phyloP scores from a whole-genome alignment of 2,888 invertebrate species.

The Trissolcus brochymenae region DNA sequence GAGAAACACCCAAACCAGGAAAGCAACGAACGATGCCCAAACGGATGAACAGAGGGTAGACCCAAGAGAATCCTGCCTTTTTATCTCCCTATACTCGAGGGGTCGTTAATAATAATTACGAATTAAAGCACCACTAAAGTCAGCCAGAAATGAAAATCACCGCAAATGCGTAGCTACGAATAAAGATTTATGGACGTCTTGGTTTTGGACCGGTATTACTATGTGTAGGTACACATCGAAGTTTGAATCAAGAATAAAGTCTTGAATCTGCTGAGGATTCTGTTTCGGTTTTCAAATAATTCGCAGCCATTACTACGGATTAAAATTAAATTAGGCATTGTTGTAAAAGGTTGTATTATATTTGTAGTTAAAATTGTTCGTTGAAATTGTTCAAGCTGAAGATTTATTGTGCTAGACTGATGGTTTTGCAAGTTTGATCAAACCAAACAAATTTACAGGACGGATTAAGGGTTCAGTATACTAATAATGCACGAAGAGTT shows the following conservation, averaged over 20 bases:
- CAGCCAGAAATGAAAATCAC: conserved; percentile 72
- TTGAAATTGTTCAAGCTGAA: not conserved
- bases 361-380: not conserved
- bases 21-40: not conserved
- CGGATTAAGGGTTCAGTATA: not conserved
- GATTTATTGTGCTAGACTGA: not conserved
- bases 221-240: conserved; percentile 23
- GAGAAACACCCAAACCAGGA: conserved; percentile 24
- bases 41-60: conserved; percentile 10
- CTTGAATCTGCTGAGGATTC: not conserved
- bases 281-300: not conserved
- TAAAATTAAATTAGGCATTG: conserved; percentile 1
- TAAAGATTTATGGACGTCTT: conserved; percentile 69
- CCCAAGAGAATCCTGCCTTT: conserved; percentile 28
- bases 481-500: conserved; percentile 40
- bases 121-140: conserved; percentile 71
- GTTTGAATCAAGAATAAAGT: not conserved
- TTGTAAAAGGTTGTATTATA: not conserved
- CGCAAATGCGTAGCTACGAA: conserved; percentile 72
- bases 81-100: conserved; percentile 27
- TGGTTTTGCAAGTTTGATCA: conserved; percentile 4
- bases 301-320: not conserved
- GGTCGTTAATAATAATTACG: conserved; percentile 75
- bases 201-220: conserved; percentile 38
- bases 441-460: conserved; percentile 2